Evolutionary conservation across 2,797 vertebrate species (phyloP).

Genomic region (Gadopsis marmoratus): DNA sequence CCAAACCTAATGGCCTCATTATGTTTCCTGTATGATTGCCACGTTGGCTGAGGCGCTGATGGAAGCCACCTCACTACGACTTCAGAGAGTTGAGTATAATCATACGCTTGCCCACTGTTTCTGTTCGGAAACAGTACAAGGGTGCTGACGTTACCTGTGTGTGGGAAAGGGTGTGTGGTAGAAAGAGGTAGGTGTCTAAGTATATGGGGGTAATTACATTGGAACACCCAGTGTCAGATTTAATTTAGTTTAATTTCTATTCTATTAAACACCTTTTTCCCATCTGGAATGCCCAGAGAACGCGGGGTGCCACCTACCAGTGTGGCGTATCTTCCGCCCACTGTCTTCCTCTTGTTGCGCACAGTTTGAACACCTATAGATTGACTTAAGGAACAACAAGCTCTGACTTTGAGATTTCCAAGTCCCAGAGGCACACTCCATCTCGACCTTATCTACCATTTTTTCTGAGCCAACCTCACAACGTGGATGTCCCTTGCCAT

Average conservation of each 20-base stretch:
- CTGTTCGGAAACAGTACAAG: constrained; percentile 52
- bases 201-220: constrained; percentile 66
- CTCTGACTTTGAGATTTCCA: constrained; percentile 13
- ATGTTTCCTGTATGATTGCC: constrained; percentile 67
- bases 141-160: constrained; percentile 52
- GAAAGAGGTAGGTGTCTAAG: constrained; percentile 13
- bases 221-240: constrained; percentile 64
- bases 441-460: constrained; percentile 60
- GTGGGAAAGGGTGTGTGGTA: constrained; percentile 10
- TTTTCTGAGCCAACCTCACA: constrained; percentile 62
- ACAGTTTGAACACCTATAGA: constrained; percentile 27
- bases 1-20: constrained; percentile 76
- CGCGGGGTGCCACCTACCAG: neutral
- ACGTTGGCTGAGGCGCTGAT: constrained; percentile 39
- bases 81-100: constrained; percentile 71
- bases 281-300: neutral
- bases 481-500: constrained; percentile 68
- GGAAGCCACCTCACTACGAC: constrained; percentile 49
- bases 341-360: neutral
- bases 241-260: constrained; percentile 71
- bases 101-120: constrained; percentile 78
- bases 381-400: constrained; percentile 31
- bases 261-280: constrained; percentile 57
- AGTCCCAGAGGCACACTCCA: constrained; percentile 34
- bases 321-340: neutral